Evolutionary conservation across 2,113 vertebrate species (phyloP).

Genomic region (Ciconia stormi): DNA sequence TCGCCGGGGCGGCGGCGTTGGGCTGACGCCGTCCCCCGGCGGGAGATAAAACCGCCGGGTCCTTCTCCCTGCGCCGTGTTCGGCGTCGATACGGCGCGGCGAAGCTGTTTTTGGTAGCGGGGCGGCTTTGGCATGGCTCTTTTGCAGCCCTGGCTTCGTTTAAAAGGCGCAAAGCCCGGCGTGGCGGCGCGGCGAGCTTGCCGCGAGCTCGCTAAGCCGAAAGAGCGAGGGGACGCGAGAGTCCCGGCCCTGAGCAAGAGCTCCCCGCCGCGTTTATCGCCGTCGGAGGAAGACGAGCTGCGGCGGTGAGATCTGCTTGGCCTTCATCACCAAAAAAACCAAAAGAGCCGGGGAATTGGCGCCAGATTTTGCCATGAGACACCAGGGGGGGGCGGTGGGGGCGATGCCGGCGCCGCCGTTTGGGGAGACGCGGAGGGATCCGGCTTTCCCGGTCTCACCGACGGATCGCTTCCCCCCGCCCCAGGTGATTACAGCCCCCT

Average conservation of each 20-base stretch:
- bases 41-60: not conserved
- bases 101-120: not conserved
- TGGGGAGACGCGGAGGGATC: not conserved
- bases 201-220: not conserved
- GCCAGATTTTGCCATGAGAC: not conserved
- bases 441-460: not conserved
- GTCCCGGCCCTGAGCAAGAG: not conserved
- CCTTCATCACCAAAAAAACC: not conserved
- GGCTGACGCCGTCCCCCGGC: not conserved
- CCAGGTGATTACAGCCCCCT: not conserved
- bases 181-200: not conserved
- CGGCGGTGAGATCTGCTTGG: not conserved
- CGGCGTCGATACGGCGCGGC: rapidly evolving
- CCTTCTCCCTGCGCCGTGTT: not conserved
- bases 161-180: not conserved
- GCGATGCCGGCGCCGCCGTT: not conserved
- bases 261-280: not conserved
- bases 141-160: not conserved
- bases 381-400: not conserved
- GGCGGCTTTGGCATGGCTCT: not conserved
- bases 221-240: not conserved
- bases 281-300: not conserved
- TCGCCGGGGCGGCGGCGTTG: no score
- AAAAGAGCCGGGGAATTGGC: no score
- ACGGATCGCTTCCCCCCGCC: not conserved